Conservation (phyloP, 1,140 invertebrate genomes). For the Drosophila punjabiensis region DNA sequence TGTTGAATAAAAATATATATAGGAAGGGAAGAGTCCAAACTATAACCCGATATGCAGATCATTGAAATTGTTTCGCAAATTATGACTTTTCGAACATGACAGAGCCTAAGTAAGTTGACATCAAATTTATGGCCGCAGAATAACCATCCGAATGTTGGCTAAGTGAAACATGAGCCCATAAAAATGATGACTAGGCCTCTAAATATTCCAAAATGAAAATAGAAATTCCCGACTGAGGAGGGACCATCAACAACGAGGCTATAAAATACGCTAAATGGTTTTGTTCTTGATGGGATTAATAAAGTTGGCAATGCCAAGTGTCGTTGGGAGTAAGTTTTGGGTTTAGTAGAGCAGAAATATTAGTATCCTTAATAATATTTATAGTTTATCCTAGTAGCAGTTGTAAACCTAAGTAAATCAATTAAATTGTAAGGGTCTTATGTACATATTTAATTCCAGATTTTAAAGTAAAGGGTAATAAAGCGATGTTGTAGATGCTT, state of each 20-base stretch:
- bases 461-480: no score
- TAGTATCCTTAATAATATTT: not conserved
- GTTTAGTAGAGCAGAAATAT: not conserved
- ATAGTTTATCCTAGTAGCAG: not conserved
- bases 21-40: conserved; percentile 7
- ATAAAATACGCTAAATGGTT: conserved; percentile 49
- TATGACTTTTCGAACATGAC: conserved; percentile 58
- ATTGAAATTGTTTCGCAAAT: conserved; percentile 66
- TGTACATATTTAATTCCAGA: no score
- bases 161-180: conserved; percentile 77
- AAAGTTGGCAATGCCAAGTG: conserved; percentile 18
- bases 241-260: conserved; percentile 36
- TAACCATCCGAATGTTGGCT: conserved; percentile 48
- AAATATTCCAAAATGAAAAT: conserved; percentile 45
- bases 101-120: conserved; percentile 61
- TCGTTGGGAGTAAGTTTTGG: not conserved
- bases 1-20: conserved; percentile 9
- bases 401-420: not conserved
- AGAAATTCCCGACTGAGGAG: conserved; percentile 14
- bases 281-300: conserved; percentile 32
- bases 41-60: conserved; percentile 71
- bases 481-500: no score
- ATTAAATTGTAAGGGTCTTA: no score
- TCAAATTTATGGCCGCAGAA: conserved; percentile 61
- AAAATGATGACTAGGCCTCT: conserved; percentile 60